Evolutionary conservation across 2,113 vertebrate genomes (phyloP).

Genomic region (Gnathonemus echidnorhynchus): DNA sequence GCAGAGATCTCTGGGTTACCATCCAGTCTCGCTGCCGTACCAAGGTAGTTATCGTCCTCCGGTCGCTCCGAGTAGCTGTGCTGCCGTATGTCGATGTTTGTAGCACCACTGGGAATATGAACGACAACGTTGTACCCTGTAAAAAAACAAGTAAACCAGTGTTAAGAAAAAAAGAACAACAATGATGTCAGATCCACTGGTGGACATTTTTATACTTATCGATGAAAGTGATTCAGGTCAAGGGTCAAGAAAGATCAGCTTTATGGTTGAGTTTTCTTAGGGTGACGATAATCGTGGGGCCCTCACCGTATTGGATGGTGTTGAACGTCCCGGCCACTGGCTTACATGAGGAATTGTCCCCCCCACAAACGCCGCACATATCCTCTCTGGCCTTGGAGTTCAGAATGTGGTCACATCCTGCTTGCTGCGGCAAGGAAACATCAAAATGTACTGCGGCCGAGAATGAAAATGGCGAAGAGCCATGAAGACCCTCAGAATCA

Average conservation of each 20-base stretch:
- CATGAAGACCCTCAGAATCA: background rate
- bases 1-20: background rate
- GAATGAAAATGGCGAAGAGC: too few relatives aligned
- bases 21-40: conserved; percentile 58
- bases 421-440: conserved; percentile 70
- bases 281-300: background rate
- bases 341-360: conserved; percentile 97
- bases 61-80: conserved; percentile 96
- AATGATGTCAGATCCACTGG: background rate
- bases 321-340: conserved; percentile 89
- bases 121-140: conserved; percentile 92
- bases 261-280: background rate
- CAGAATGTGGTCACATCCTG: conserved; percentile 93
- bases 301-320: conserved; percentile 86
- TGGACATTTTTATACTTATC: background rate
- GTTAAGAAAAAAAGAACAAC: background rate
- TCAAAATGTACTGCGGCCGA: background rate
- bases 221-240: background rate
- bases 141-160: background rate
- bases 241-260: background rate
- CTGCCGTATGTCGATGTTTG: conserved; percentile 93
- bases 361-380: conserved; percentile 96
- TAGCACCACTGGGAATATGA: conserved; percentile 91
- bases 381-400: conserved; percentile 97
- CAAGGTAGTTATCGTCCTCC: conserved; percentile 98